Evolutionary conservation across 2,888 invertebrate species (phyloP), one percentile per base, ranked within the genome.

Genomic region (Oeneis ivallda): DNA sequence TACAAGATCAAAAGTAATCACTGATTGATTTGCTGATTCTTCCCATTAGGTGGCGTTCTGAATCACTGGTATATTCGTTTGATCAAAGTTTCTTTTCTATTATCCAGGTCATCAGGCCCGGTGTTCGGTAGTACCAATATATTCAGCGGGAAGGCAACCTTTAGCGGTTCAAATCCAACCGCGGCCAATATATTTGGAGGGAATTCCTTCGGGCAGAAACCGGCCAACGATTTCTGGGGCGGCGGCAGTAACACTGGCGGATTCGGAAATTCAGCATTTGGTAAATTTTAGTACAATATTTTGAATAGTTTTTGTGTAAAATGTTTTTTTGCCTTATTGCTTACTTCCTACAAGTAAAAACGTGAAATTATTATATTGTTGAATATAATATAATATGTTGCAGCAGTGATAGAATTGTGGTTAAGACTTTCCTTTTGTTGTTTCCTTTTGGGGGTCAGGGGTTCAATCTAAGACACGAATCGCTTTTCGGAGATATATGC

Each of bases 61-160:
- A 26, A 26, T 26, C 26, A 2, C 26, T 26, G 26, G 26, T 37
- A 37, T 1, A 37, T 9, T 37, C 9, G 37, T 37, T 7, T 37
- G 37, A 37, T 37, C 26, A 26, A 26, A 26, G 7, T 37, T 37
- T 37, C 37, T 17, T 37, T 37, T 37, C 37, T 17, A 10, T 52
- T 52, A 13, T 53, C 7, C 70, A 87, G 84, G 54, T 75, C 86
- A 32, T 63, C 84, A 0, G 79, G 80, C 2, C 84, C 87, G 7
- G 83, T 86, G 1, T 90, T 90, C 47, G 87, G 89, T 9, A 71
- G 71, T 15, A 75, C 72, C 0, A 87, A 87, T 70, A 84, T 88
- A 1, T 92, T 92, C 68, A 88, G 89, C 8, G 77, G 80, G 5
- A 89, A 86, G 64, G 10, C 87, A 0, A 58, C 85, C 0, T 92